phyloP scores from a whole-genome alignment of 2,797 vertebrate species.

The Naso thynnoides region DNA sequence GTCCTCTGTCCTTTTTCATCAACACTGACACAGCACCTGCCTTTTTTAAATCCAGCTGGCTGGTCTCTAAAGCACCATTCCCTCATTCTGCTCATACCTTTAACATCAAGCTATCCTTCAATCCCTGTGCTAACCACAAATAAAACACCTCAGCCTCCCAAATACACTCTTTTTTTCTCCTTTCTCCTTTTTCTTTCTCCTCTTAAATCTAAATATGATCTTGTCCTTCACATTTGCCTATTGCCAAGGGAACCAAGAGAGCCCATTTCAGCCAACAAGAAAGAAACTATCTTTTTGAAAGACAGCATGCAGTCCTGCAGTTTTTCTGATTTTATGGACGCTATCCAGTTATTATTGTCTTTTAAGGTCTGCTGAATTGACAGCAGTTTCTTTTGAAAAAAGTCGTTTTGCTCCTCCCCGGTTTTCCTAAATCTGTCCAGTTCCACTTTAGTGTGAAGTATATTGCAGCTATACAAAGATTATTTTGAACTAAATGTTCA shows the following conservation, averaged over 20 bases:
- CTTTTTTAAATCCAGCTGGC: slow-evolving; percentile 44
- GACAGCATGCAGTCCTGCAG: slow-evolving; percentile 13
- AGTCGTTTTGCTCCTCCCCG: neutral
- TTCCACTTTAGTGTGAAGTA: neutral
- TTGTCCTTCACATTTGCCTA: neutral
- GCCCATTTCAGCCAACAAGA: slow-evolving; percentile 6
- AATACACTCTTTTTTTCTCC: neutral
- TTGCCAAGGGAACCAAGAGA: slow-evolving; percentile 10
- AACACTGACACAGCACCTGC: slow-evolving; percentile 26
- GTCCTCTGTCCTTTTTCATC: slow-evolving; percentile 50
- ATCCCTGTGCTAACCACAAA: slow-evolving; percentile 1
- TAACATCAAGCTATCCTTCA: slow-evolving; percentile 12
- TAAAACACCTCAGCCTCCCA: neutral
- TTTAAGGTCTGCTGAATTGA: neutral
- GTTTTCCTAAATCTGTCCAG: neutral
- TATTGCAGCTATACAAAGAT: neutral
- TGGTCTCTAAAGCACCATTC: slow-evolving; percentile 17
- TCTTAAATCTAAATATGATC: neutral
- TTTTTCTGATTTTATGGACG: slow-evolving; percentile 4
- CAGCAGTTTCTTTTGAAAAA: neutral
- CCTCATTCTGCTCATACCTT: slow-evolving; percentile 30
- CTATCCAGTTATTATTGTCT: slow-evolving; percentile 7
- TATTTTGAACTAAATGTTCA: too few relatives aligned
- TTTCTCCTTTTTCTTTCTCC: neutral
- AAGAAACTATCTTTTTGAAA: slow-evolving; percentile 3